phyloP scores from a whole-genome alignment of 2,888 invertebrate species.

The Petrolisthes manimaculis region DNA sequence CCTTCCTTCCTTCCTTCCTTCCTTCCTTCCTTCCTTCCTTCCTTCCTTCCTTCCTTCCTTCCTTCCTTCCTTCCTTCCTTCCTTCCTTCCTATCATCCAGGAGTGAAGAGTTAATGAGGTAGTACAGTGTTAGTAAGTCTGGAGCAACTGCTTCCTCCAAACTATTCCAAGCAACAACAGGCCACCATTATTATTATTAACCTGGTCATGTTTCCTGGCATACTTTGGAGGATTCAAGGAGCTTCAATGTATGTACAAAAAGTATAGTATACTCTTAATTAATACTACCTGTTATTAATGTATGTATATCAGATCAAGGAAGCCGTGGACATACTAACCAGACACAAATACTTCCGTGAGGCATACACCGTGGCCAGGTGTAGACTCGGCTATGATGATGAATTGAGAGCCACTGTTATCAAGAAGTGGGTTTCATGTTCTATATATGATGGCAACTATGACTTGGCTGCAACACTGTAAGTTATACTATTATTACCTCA shows the following conservation, averaged over 20 bases:
- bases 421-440: slow-evolving; percentile 26
- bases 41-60: not conserved
- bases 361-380: slow-evolving; percentile 54
- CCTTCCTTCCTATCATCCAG: not conserved
- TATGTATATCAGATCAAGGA: slow-evolving; percentile 39
- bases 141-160: no score
- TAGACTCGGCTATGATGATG: slow-evolving; percentile 36
- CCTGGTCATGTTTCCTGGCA: no score
- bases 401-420: slow-evolving; percentile 39
- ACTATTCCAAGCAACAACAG: no score
- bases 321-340: slow-evolving; percentile 50
- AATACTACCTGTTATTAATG: not conserved
- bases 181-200: no score
- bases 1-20: not conserved
- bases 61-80: not conserved
- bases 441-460: slow-evolving; percentile 55
- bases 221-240: no score
- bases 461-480: slow-evolving; percentile 60
- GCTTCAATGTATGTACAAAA: no score
- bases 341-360: slow-evolving; percentile 51
- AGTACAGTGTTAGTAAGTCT: no score
- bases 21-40: not conserved
- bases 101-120: not conserved
- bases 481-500: not conserved
- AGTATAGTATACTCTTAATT: not conserved